Base-by-base conservation (phyloP, 2,797 vertebrate species). In the Channa striata region DNA sequence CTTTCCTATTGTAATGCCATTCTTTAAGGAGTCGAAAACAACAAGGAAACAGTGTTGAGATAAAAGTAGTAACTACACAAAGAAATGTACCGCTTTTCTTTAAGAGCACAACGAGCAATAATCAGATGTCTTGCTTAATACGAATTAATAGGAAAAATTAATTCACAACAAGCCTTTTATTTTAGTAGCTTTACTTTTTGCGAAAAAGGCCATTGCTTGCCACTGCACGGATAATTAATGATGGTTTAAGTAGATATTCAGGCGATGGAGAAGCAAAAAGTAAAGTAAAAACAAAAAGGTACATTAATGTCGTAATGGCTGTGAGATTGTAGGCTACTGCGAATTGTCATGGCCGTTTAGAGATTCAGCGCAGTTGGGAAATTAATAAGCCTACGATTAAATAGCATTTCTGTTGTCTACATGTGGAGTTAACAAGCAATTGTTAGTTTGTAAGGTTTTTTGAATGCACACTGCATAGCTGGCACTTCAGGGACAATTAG, bases 311-410 rank as follows among this genome's bases (percentile, higher is more conserved):
- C 37, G 23, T 59, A 40, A 65, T 64, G 19, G 40, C 48, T 21
- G 1, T 30, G 53, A 42, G 12, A 52, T 14, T 63, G 49, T 14
- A 16, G n/a, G 25, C 9, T 50, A 48, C 36, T 10, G n/a, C 30
- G 72, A 72, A 74, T 50, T 59, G 33, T 50, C 51, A 69, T 58
- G 39, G 51, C 25, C 57, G 43, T 60, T 72, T 4, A 52, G 52
- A 21, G 47, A 61, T 11, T 46, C 36, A 50, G 23, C 37, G 14
- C 67, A 61, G 23, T 57, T 71, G 43, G n/a, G 6, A 25, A 42
- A 75, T 75, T 11, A 65, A 80, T 77, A 69, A 77, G 46, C 33
- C 23, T 17, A 53, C 65, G 50, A 58, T 74, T 74, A 72, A 74
- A 47, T 34, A 11, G 0, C 17, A 43, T 13, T 66, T 52, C 72